Evolutionary conservation across 2,797 vertebrate genomes (phyloP), one percentile per base, ranked within the genome.

Genomic region (Cynopterus sphinx): DNA sequence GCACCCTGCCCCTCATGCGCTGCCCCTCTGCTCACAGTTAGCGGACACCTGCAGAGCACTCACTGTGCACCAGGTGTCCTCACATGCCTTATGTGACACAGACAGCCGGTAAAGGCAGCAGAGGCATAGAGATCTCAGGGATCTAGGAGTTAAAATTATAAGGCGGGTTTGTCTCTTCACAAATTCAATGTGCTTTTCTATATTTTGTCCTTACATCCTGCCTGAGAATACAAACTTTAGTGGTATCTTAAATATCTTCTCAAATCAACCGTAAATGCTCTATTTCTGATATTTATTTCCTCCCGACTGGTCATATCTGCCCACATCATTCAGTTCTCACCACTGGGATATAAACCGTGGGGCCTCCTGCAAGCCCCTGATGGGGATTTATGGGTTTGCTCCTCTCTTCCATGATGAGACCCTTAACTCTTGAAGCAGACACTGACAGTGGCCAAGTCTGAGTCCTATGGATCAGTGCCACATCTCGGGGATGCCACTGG

Each of bases 381-480:
- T 31, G 26, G 17, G 15, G 9, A n/a, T 43, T 77, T n/a, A 24
- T 6, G 4, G 2, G 2, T 41, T 41, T 16, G n/a, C 0, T 2
- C 21, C 4, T 49, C 57, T 61, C 82, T 43, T 57, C 49, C 1
- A 0, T 2, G 7, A 26, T 8, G 39, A 67, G 55, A 49, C 31
- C 17, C 15, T 41, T 26, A 12, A 8, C 21, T 63, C 31, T 39
- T 15, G 31, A 36, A 88, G 59, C n/a, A 65, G 81, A 78, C 7
- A 13, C 22, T 22, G 53, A 21, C 24, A 28, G 68, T 36, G 28
- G 33, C 53, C 11, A n/a, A 43, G 13, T 46, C 39, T 19, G 68
- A 53, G 36, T 46, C 33, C 19, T 33, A 21, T 3, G 8, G 70
- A 26, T 55, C 12, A 17, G 39, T 33, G 36, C 86, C 93, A 59